These are phyloP conservation scores for Spodoptera littoralis DNA, from an alignment of 2,888 invertebrate genomes.

Conservation along the genomic window DNA sequence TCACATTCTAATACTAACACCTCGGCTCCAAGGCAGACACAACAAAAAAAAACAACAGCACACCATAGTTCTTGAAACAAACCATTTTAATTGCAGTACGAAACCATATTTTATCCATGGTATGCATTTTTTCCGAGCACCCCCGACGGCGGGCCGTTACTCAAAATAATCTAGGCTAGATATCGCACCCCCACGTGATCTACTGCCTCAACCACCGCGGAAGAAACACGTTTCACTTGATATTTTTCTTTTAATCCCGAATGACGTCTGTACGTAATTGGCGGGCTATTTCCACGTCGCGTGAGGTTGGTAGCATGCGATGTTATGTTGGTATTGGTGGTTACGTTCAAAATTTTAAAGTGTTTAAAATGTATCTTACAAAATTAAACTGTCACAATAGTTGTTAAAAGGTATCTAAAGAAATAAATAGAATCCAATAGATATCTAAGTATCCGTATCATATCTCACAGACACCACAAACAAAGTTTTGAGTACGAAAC, in stretches of 20 bases:
- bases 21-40: constrained; percentile 19
- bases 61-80: constrained; percentile 57
- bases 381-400: not conserved
- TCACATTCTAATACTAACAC: constrained; percentile 3
- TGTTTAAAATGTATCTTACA: constrained; percentile 1
- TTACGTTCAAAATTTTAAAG: constrained; percentile 20
- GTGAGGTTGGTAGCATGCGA: constrained; percentile 63
- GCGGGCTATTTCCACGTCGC: constrained; percentile 66
- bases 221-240: constrained; percentile 72
- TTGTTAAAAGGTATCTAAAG: not conserved
- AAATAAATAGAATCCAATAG: not conserved
- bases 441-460: too few relatives aligned
- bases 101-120: constrained; percentile 82
- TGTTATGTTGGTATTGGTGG: constrained; percentile 43
- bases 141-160: constrained; percentile 76
- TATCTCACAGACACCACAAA: not conserved
- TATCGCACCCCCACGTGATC: constrained; percentile 82
- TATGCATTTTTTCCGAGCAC: constrained; percentile 73
- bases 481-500: constrained; percentile 3
- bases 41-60: constrained; percentile 36
- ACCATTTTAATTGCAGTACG: constrained; percentile 84
- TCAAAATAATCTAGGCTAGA: constrained; percentile 87
- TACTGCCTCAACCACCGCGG: constrained; percentile 75
- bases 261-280: constrained; percentile 70
- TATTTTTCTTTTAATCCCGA: constrained; percentile 75